Conservation (phyloP, 2,113 vertebrate species). For the Malurus cyaneus region DNA sequence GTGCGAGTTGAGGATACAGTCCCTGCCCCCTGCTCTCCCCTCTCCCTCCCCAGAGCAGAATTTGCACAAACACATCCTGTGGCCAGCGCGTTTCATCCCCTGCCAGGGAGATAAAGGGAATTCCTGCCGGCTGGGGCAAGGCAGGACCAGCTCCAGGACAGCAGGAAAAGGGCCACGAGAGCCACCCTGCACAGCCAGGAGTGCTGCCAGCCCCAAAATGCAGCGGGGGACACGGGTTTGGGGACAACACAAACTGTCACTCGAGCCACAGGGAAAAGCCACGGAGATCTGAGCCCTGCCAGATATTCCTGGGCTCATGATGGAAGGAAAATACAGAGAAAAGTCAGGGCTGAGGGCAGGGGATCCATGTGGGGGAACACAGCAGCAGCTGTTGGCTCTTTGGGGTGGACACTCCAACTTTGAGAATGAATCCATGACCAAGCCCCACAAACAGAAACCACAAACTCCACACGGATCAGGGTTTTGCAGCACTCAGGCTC, state of each 20-base stretch:
- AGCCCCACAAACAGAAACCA: neutral
- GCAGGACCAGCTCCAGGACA: neutral
- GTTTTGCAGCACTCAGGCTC: neutral
- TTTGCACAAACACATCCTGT: constrained; percentile 54
- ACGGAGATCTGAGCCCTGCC: rapidly evolving
- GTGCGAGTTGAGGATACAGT: neutral
- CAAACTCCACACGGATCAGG: rapidly evolving
- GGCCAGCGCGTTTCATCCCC: constrained; percentile 39
- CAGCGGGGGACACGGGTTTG: neutral
- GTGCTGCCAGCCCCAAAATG: neutral
- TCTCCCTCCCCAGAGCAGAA: neutral
- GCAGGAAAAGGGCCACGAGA: rapidly evolving
- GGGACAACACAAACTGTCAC: neutral
- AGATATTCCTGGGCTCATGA: rapidly evolving
- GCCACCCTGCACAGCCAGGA: neutral
- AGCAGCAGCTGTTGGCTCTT: neutral
- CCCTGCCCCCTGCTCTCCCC: neutral
- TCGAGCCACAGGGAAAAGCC: neutral
- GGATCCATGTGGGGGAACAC: neutral
- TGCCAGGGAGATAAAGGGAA: constrained; percentile 46
- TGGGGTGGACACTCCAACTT: neutral
- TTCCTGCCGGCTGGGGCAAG: neutral
- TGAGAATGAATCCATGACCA: neutral
- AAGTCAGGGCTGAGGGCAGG: neutral
- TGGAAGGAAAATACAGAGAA: rapidly evolving